These are phyloP conservation scores for Sisor rabdophorus DNA, from an alignment of 2,113 vertebrate genomes.

Conservation along the genomic window DNA sequence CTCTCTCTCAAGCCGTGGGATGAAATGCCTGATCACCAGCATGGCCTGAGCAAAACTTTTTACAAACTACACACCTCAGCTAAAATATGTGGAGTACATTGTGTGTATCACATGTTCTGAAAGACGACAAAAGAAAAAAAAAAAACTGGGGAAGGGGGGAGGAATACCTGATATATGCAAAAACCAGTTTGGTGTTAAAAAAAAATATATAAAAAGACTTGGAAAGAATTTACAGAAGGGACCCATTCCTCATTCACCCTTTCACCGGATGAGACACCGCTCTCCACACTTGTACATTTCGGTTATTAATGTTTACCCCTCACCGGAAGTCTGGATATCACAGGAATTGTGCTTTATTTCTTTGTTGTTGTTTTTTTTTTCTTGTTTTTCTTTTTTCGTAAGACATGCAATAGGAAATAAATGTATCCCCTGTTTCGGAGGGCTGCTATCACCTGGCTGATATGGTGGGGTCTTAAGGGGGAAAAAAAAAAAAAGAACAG, in stretches of 20 bases:
- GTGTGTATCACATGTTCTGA: conserved; percentile 61
- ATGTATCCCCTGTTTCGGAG: conserved; percentile 37
- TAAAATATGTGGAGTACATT: conserved; percentile 53
- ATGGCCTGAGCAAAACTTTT: conserved; percentile 49
- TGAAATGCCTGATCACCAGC: conserved; percentile 60
- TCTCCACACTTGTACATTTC: conserved; percentile 95
- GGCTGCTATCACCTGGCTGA: conserved; percentile 32
- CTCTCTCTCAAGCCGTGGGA: conserved; percentile 17
- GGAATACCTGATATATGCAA: conserved; percentile 95
- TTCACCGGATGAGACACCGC: conserved; percentile 76
- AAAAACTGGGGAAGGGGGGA: conserved; percentile 54
- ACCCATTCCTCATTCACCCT: conserved; percentile 76
- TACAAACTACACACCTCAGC: conserved; percentile 25
- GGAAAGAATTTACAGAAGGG: conserved; percentile 82
- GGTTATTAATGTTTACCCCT: conserved; percentile 99
- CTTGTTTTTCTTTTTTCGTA: conserved; percentile 29
- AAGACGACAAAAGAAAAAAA: conserved; percentile 61
- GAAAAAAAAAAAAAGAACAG: neutral
- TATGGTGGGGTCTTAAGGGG: conserved; percentile 60
- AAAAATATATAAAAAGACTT: conserved; percentile 60
- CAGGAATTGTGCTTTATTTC: conserved; percentile 80
- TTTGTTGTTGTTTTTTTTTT: conserved; percentile 3
- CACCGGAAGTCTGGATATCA: conserved; percentile 94
- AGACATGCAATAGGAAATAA: conserved; percentile 12
- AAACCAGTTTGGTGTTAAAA: conserved; percentile 88